Percentiles rank a stretch among this genome's conserved stretches.
These are phyloP conservation scores for Raja brachyura DNA, from an alignment of 2,113 vertebrate species.

Conservation along the genomic window DNA sequence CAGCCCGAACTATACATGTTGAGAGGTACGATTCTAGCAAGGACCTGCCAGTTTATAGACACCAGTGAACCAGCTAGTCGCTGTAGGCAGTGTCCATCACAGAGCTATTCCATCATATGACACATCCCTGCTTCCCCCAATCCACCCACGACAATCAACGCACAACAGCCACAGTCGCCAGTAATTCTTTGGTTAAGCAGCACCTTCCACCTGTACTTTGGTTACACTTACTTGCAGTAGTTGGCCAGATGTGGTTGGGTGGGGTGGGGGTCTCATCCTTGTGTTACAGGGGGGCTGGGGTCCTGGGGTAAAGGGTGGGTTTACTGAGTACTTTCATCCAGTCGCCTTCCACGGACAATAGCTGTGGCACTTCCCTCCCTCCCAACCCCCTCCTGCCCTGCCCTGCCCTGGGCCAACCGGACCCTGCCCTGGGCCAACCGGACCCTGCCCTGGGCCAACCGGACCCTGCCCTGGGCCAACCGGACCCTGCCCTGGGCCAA, in stretches of 20 bases:
- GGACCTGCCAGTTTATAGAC: background rate
- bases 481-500: too few species aligned
- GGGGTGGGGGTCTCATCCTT: background rate
- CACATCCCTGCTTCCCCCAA: background rate
- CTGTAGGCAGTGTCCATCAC: background rate
- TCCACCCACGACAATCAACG: background rate
- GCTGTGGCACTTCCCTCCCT: background rate
- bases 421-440: background rate
- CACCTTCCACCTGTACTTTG: background rate
- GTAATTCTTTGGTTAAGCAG: slow-evolving; percentile 20
- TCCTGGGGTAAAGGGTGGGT: background rate
- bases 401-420: background rate
- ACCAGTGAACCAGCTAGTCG: background rate
- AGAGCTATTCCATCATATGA: background rate
- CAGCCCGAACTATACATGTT: background rate
- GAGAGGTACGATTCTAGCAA: background rate
- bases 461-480: too few species aligned
- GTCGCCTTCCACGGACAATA: background rate
- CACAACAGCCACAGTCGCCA: background rate
- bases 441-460: too few species aligned
- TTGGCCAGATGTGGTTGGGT: background rate
- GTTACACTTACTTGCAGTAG: background rate
- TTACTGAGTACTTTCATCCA: too few species aligned
- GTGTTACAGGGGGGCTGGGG: too few species aligned
- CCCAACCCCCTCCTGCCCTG: background rate